These are phyloP conservation scores for Drosophila watanabei DNA, from an alignment of 1,140 invertebrate genomes.

Conservation along the genomic window DNA sequence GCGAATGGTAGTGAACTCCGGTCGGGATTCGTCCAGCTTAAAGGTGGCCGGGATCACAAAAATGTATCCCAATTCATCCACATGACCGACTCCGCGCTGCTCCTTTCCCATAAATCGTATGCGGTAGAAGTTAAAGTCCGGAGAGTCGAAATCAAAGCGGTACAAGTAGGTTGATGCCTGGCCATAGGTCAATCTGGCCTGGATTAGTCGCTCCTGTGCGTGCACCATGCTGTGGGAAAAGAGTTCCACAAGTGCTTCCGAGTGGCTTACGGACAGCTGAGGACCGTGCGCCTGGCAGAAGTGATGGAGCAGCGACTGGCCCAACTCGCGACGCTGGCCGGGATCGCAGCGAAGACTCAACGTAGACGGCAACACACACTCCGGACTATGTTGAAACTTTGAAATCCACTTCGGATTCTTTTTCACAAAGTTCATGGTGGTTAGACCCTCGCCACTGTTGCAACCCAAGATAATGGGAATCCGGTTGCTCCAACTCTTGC, in stretches of 20 bases:
- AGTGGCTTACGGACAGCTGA: background rate
- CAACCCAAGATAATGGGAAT: conserved; percentile 68
- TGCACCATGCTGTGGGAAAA: conserved; percentile 70
- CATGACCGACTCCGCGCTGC: conserved; percentile 87
- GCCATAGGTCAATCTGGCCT: conserved; percentile 62
- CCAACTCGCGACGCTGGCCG: conserved; percentile 37
- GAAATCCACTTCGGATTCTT: conserved; percentile 18
- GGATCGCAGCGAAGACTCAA: conserved; percentile 29
- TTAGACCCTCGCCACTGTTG: conserved; percentile 50
- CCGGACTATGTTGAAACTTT: conserved; percentile 23
- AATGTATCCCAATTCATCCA: conserved; percentile 89
- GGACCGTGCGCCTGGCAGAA: conserved; percentile 28
- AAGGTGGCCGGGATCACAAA: conserved; percentile 86
- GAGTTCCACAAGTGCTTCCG: conserved; percentile 17
- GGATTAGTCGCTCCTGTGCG: conserved; percentile 69
- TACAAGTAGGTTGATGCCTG: conserved; percentile 85
- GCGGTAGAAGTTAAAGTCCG: conserved; percentile 69
- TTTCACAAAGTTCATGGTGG: background rate
- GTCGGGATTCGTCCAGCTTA: conserved; percentile 76
- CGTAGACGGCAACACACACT: conserved; percentile 44
- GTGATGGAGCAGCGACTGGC: conserved; percentile 32
- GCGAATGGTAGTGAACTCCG: conserved; percentile 79
- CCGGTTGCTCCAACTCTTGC: conserved; percentile 60
- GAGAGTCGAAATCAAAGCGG: conserved; percentile 85
- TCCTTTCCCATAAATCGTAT: conserved; percentile 51